phyloP scores from a whole-genome alignment of 2,113 vertebrate genomes.

The Helogale parvula region DNA sequence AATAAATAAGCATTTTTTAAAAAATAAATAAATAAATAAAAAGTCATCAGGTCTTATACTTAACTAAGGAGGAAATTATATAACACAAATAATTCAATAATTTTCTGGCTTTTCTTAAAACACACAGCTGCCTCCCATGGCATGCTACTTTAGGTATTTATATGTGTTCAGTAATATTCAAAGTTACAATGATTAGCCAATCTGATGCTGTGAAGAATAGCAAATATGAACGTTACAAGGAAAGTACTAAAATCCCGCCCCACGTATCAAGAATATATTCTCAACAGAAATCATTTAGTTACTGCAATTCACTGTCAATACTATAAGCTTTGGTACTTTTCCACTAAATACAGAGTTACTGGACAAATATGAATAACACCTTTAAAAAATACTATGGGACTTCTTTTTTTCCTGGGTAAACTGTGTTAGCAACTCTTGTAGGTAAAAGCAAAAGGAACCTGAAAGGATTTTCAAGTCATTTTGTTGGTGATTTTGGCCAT shows the following conservation, averaged over 20 bases:
- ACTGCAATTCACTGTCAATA: not conserved
- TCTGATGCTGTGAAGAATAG: not conserved
- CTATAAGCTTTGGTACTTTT: not conserved
- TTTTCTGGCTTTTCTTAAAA: conserved; percentile 4
- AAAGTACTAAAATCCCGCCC: not conserved
- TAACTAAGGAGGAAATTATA: not conserved
- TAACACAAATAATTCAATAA: not conserved
- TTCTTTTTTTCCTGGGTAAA: conserved; percentile 16
- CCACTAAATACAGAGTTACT: not conserved
- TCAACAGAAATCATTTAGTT: not conserved
- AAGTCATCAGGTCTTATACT: not conserved
- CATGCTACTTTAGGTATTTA: not conserved
- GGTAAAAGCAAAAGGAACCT: not conserved
- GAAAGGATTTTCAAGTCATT: not conserved
- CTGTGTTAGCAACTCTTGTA: not conserved
- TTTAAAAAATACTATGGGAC: not conserved
- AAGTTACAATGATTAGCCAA: not conserved
- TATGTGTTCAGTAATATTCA: not conserved
- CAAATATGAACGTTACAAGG: not conserved
- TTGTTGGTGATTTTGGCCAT: conserved; percentile 1
- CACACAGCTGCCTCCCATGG: not conserved
- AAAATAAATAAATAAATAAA: not conserved
- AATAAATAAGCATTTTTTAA: not conserved
- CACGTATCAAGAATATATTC: not conserved
- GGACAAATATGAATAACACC: not conserved